Evolutionary conservation across 2,888 invertebrate genomes (phyloP).

Genomic region (Drosophila subquinaria): DNA sequence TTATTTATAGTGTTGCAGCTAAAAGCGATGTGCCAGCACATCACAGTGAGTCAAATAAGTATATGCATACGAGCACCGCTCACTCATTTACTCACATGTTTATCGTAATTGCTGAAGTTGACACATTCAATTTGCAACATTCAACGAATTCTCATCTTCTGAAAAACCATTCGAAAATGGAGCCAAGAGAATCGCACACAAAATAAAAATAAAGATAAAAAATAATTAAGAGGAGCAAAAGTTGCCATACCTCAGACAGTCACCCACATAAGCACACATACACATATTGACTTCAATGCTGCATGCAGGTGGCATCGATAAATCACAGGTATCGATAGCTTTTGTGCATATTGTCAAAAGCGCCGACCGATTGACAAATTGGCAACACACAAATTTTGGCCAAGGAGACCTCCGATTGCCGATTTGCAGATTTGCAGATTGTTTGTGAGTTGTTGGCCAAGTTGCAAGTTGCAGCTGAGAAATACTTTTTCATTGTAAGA

Average conservation of each 20-base stretch:
- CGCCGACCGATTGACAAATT: constrained; percentile 59
- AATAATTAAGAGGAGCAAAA: constrained; percentile 46
- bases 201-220: neutral
- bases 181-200: constrained; percentile 11
- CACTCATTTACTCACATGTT: constrained; percentile 28
- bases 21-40: constrained; percentile 18
- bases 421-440: constrained; percentile 6
- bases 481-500: neutral
- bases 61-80: constrained; percentile 14
- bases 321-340: constrained; percentile 67
- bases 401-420: constrained; percentile 48
- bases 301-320: constrained; percentile 70
- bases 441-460: neutral
- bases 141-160: constrained; percentile 40
- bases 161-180: constrained; percentile 11
- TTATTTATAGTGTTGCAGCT: constrained; percentile 25
- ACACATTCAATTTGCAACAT: constrained; percentile 43
- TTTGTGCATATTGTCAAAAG: constrained; percentile 56
- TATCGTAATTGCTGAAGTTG: constrained; percentile 32
- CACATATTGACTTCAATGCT: neutral
- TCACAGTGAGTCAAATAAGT: constrained; percentile 8
- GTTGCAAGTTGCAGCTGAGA: neutral
- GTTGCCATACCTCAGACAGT: constrained; percentile 20
- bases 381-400: constrained; percentile 55
- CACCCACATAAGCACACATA: constrained; percentile 23